Evolutionary conservation across 2,888 invertebrate genomes (phyloP), one percentile per base, ranked within the genome.

Genomic region (Drosophila peninsularis): DNA sequence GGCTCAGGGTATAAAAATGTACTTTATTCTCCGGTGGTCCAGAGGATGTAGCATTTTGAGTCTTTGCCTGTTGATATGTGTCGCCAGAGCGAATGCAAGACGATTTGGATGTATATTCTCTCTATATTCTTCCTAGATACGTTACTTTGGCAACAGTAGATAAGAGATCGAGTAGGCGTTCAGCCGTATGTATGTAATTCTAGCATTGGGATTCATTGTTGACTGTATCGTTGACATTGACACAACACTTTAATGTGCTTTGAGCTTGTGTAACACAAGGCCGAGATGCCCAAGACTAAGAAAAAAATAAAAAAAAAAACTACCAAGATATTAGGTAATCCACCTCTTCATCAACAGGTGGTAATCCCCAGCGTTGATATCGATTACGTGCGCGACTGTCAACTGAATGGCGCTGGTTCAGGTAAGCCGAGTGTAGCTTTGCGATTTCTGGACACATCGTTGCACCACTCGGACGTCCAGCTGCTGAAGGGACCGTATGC

Each of bases 401-500:
- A 3, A 7, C 4, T 10, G 24, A 34, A 39, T 13, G 11, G 6
- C 3, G 27, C 24, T 5, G 6, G 27, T 10, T 10, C 32, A 5
- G 6, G 11, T n/a, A 44, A 5, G n/a, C 14, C 34, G 13, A 17
- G n/a, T 6, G 42, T 74, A 9, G 54, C 79, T 13, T 21, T 79
- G 49, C 79, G 64, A 9, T 79, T 63, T 13, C 67, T 61, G n/a
- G 57, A 68, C n/a, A 47, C 64, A 2, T 56, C 56, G n/a, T 39
- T 80, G 56, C 70, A 68, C 0, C 64, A 62, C 42, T 47, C 66
- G 27, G 85, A 84, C n/a, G 41, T 78, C 11, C 62, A 69, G 44
- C 49, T 84, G 56, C 54, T 80, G 44, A 72, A 64, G 11, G 70
- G 69, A 13, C 14, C 52, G 0, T 10, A 57, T 14, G 53, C 53